Base-by-base conservation (phyloP, 2,888 invertebrate genomes). In the Dyspetes luteomarginatus region DNA sequence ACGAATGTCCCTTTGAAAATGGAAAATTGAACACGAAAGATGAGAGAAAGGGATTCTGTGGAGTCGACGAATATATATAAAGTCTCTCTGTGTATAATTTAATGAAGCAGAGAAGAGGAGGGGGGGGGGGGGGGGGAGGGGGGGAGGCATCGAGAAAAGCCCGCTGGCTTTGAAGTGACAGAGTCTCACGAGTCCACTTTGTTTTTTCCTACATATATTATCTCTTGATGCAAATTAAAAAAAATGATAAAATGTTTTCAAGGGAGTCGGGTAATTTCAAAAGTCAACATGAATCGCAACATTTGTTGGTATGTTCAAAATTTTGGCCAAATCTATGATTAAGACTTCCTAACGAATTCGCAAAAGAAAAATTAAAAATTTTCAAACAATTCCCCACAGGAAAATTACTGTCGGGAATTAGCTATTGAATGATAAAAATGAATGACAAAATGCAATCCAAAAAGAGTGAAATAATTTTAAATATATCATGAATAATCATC, bases 1-100 rank as follows among this genome's bases (percentile, higher is more conserved):
- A 9, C 65, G 62, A 73, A 67, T 69, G 55, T 60, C 58, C 48
- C 58, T 80, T 77, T 76, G 71, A 60, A 78, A 75, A 64, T 73
- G 58, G 60, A 64, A 73, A 69, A 82, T 79, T 82, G 77, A 82
- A 77, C 64, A 50, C 19, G 73, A 73, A 77, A 69, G 41, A 69
- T 65, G 26, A 50, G 28, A 58, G 36, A 45, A 26, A 60, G 45
- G 30, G n/a, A 48, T 22, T 19, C 3, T 12, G 22, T 45, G 43
- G 15, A 5, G 41, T 19, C 17, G 45, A 19, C 19, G 24, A 60
- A 67, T 67, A 17, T 15, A 60, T 15, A 26, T 45, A 45, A 45
- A 41, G 50, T 30, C 15, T 50, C 26, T 24, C 22, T 52, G 60
- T 55, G 60, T 55, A 62, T 72, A 80, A 72, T 72, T 80, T 72